These are phyloP conservation scores for Micromesistius poutassou DNA, from an alignment of 2,797 vertebrate genomes.

Conservation along the genomic window DNA sequence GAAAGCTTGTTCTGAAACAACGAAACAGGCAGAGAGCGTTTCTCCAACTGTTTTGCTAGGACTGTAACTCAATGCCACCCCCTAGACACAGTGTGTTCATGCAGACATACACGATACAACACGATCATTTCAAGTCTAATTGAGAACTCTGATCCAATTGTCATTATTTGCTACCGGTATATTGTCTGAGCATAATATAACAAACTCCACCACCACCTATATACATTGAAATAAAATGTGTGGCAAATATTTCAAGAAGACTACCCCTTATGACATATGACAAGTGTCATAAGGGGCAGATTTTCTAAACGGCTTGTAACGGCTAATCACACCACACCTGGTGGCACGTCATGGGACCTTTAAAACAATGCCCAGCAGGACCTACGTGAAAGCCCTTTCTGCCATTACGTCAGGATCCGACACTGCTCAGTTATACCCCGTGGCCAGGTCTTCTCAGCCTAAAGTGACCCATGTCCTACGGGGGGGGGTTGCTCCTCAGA, in stretches of 20 bases:
- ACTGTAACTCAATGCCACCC: neutral
- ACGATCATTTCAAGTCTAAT: too few species aligned
- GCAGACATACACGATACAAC: neutral
- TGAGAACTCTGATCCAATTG: too few species aligned
- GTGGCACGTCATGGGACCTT: too few species aligned
- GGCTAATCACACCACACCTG: too few species aligned
- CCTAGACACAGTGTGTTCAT: neutral
- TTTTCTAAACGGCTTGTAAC: too few species aligned
- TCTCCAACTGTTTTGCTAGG: neutral
- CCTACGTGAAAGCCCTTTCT: neutral
- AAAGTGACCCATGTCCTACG: neutral
- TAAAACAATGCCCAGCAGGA: neutral
- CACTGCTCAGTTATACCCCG: neutral
- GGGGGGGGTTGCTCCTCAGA: constrained; percentile 71
- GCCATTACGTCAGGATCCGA: neutral
- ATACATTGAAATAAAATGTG: too few species aligned
- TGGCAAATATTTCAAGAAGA: neutral
- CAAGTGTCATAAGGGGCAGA: too few species aligned
- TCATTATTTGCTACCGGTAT: neutral
- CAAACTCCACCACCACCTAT: neutral
- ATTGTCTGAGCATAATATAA: neutral
- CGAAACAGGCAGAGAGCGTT: neutral
- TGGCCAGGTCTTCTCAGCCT: too few species aligned
- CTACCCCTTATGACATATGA: too few species aligned
- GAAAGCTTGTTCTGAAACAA: neutral